Percentiles rank a stretch among this genome's conserved stretches.
These are phyloP conservation scores for Petaurus breviceps DNA, from an alignment of 2,113 vertebrate genomes.

Conservation along the genomic window DNA sequence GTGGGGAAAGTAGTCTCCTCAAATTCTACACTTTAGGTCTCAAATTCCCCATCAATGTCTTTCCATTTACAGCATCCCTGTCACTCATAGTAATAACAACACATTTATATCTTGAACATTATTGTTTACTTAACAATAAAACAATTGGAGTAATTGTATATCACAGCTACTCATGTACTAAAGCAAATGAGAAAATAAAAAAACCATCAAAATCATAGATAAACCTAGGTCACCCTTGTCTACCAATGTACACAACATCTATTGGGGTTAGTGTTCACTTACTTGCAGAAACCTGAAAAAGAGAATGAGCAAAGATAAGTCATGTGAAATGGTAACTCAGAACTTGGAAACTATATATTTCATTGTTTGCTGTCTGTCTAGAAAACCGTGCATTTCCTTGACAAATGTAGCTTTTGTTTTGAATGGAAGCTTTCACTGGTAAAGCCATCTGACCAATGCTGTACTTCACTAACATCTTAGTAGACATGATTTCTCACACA, in stretches of 20 bases:
- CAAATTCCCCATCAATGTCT: neutral
- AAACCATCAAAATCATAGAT: neutral
- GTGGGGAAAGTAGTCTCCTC: neutral
- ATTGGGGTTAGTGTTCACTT: neutral
- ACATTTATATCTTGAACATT: neutral
- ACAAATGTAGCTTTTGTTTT: neutral
- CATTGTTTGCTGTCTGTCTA: neutral
- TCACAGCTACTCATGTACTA: neutral
- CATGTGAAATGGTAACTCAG: neutral
- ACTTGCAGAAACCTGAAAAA: neutral
- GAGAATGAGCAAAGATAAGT: neutral
- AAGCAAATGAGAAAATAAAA: neutral
- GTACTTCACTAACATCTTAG: neutral
- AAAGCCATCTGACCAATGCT: neutral
- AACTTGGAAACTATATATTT: neutral
- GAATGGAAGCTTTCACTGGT: neutral
- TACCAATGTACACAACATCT: neutral
- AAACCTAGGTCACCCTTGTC: neutral
- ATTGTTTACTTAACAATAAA: neutral
- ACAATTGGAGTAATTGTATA: neutral
- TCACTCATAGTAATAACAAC: neutral
- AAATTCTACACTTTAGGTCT: neutral
- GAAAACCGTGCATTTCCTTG: neutral
- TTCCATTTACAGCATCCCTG: neutral
- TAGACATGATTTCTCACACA: neutral